Percentiles rank a stretch among this genome's conserved stretches.
Evolutionary conservation across 1,140 invertebrate species (phyloP).

Genomic region (Pteromalus puparum): DNA sequence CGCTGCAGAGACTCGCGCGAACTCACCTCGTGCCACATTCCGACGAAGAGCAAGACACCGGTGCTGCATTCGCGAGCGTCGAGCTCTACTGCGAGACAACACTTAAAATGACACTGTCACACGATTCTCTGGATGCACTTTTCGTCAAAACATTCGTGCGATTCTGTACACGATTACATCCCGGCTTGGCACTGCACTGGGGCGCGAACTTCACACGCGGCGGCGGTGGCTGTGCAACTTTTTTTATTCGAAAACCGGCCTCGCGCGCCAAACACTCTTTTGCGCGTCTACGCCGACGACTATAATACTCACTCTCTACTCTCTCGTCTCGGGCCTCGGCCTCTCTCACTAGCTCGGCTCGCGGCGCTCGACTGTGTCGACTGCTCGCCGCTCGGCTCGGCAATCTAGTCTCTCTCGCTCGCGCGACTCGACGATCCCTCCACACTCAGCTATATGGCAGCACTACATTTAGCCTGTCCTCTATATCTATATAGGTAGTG

Average conservation of each 20-base stretch:
- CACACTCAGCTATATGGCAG: no score
- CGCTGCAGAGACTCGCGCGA: conserved; percentile 9
- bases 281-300: background rate
- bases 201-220: conserved; percentile 11
- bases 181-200: background rate
- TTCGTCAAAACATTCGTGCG: no score
- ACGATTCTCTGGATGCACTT: background rate
- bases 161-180: background rate
- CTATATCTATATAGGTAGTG: background rate
- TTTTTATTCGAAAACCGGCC: conserved; percentile 25
- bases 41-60: conserved; percentile 50
- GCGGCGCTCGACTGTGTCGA: conserved; percentile 13
- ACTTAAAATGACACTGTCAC: conserved; percentile 18
- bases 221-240: background rate
- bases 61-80: conserved; percentile 43
- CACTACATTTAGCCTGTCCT: background rate
- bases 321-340: background rate
- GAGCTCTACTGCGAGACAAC: background rate
- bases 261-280: conserved; percentile 26
- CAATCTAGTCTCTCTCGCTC: background rate
- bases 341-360: conserved; percentile 4
- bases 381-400: conserved; percentile 2
- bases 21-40: conserved; percentile 73
- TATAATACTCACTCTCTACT: background rate
- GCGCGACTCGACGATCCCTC: background rate